Percentiles rank a stretch among this genome's conserved stretches.
phyloP scores from a whole-genome alignment of 2,888 invertebrate species.

The Furcula furcula region DNA sequence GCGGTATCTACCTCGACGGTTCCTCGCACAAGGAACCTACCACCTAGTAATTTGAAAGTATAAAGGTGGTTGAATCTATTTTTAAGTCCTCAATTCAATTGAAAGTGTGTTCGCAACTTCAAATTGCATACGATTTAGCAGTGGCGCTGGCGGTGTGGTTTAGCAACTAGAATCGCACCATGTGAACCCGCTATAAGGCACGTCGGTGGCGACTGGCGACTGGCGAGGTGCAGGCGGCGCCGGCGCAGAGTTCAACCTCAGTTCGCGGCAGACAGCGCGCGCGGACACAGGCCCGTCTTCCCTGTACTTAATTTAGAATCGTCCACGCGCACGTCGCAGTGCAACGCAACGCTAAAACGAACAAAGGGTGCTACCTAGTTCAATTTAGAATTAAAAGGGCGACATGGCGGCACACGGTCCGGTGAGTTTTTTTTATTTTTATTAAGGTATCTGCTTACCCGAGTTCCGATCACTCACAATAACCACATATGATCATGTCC shows the following conservation, averaged over 20 bases:
- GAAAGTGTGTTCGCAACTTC: too few species aligned
- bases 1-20: too few species aligned
- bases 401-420: conserved; percentile 53
- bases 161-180: too few species aligned
- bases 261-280: conserved; percentile 41
- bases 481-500: conserved; percentile 15
- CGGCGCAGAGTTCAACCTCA: conserved; percentile 58
- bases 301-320: conserved; percentile 25
- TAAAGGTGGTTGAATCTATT: too few species aligned
- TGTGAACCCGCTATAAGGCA: too few species aligned
- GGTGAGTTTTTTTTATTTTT: conserved; percentile 50
- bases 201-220: conserved; percentile 41
- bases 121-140: too few species aligned
- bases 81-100: too few species aligned
- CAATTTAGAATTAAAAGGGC: conserved; percentile 63
- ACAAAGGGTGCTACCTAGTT: conserved; percentile 63
- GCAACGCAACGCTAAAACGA: conserved; percentile 49
- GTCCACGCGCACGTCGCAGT: conserved; percentile 33
- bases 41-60: too few species aligned
- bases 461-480: conserved; percentile 20
- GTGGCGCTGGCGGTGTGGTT: too few species aligned
- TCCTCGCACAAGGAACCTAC: too few species aligned
- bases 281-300: conserved; percentile 49
- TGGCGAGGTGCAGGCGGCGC: conserved; percentile 45
- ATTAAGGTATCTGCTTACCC: conserved; percentile 4